Evolutionary conservation across 2,113 vertebrate genomes (phyloP), one percentile per base, ranked within the genome.

Genomic region (Ammodytes dubius): DNA sequence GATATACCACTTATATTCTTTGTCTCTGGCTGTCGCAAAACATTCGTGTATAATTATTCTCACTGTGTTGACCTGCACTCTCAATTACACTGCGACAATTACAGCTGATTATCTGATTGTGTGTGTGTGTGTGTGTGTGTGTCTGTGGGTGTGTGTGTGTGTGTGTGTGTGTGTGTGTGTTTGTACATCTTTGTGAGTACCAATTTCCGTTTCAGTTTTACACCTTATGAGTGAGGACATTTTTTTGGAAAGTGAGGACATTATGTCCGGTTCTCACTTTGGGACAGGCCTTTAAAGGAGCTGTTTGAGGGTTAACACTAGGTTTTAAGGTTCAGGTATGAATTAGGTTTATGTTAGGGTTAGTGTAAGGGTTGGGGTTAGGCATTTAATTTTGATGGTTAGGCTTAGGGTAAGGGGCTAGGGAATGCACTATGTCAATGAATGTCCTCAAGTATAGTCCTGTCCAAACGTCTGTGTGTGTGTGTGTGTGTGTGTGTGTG

Each of bases 11-110:
- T 75, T 70, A 35, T 73, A 80, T 47, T 59, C 46, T 70, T 74
- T 74, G 56, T 83, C 46, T 74, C 57, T 14, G 39, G 19, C 27
- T 70, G 35, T 81, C 76, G 76, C 50, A 56, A 77, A 83, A 83
- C 77, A 81, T 82, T 47, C 91, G 90, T 82, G 82, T 85, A 65
- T 81, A 88, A 88, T 85, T 66, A 58, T 71, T 73, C 79, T 85
- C 72, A 47, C 82, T n/a, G 67, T 1, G 27, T 69, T 89, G 90
- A 93, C 90, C 86, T 77, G 84, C 77, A 71, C 77, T 77, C 73
- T 82, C 73, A 52, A 56, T 63, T 17, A 68, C 63, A 75, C 77
- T 53, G 66, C 45, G 40, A 82, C 82, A 85, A 81, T 86, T 88
- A 76, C 77, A 42, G 63, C 84, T 77, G 77, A 84, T 79, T 70